These are phyloP conservation scores for Drosophila falleni DNA, from an alignment of 2,888 invertebrate genomes.

Conservation along the genomic window DNA sequence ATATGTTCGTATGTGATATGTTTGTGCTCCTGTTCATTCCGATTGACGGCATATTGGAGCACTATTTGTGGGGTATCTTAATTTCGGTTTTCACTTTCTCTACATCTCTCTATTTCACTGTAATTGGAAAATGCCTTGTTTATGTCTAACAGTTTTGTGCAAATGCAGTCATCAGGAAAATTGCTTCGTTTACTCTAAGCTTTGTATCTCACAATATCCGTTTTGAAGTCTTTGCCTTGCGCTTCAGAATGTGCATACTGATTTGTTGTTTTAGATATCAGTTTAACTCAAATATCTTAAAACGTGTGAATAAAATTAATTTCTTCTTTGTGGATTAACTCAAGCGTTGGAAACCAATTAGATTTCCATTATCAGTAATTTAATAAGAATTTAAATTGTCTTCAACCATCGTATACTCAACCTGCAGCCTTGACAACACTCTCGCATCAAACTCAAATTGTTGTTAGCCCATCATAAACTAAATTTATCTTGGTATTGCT, in stretches of 20 bases:
- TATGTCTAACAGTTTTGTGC: conserved; percentile 50
- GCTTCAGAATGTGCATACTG: conserved; percentile 33
- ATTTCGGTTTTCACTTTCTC: conserved; percentile 9
- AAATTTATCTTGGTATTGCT: conserved; percentile 3
- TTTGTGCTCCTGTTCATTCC: conserved; percentile 8
- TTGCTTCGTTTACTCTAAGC: conserved; percentile 58
- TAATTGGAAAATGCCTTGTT: conserved; percentile 31
- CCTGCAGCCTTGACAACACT: conserved; percentile 1
- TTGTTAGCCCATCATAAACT: conserved; percentile 1
- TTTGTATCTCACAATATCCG: conserved; percentile 41
- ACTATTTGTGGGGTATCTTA: conserved; percentile 10
- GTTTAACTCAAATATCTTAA: conserved; percentile 30
- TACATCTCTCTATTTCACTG: conserved; percentile 16
- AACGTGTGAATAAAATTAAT: conserved; percentile 34
- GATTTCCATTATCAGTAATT: conserved; percentile 5
- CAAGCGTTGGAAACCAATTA: conserved; percentile 67
- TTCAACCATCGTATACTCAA: neutral
- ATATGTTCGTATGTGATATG: too few relatives aligned
- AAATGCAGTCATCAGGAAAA: conserved; percentile 67
- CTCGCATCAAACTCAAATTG: neutral
- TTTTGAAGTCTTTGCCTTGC: conserved; percentile 16
- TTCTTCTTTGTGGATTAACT: conserved; percentile 51
- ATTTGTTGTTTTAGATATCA: conserved; percentile 21
- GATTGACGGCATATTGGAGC: conserved; percentile 21
- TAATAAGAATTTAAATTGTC: conserved; percentile 4